Evolutionary conservation across 2,888 invertebrate genomes (phyloP).

Genomic region (Blastobasis adustella): DNA sequence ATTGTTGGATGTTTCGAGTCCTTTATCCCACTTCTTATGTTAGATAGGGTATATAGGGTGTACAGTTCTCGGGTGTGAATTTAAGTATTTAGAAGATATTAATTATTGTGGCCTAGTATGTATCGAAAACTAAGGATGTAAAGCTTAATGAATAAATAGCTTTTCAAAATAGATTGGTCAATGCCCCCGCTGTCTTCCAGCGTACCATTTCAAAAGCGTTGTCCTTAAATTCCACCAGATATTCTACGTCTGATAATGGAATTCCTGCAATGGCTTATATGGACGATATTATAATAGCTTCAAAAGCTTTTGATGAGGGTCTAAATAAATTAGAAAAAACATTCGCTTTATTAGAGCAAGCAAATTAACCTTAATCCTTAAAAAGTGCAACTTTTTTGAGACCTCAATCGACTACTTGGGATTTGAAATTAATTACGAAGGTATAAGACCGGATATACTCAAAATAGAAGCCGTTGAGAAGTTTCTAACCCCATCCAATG

Average conservation of each 20-base stretch:
- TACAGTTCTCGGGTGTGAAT: too few species aligned
- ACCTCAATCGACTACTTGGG: slow-evolving; percentile 2
- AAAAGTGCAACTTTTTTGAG: slow-evolving; percentile 9
- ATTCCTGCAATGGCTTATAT: slow-evolving; percentile 1
- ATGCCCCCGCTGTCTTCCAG: neutral
- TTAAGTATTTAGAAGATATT: too few species aligned
- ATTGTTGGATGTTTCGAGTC: too few species aligned
- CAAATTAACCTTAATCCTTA: slow-evolving; percentile 1
- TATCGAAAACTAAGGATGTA: too few species aligned
- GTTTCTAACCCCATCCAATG: neutral
- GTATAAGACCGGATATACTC: neutral
- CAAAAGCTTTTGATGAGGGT: neutral
- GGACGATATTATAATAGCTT: slow-evolving; percentile 5
- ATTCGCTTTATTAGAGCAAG: neutral
- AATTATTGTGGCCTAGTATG: too few species aligned
- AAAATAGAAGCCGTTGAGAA: slow-evolving; percentile 4
- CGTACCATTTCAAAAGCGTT: neutral
- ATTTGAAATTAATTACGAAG: slow-evolving; percentile 1
- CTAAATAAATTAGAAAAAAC: slow-evolving; percentile 1
- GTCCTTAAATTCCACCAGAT: slow-evolving; percentile 1
- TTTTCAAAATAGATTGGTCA: too few species aligned
- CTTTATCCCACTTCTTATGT: too few species aligned
- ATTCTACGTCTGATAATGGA: too few species aligned
- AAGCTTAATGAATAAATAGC: too few species aligned
- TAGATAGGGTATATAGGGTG: too few species aligned